phyloP scores from a whole-genome alignment of 2,797 vertebrate species.

The Neoniphon sammara region DNA sequence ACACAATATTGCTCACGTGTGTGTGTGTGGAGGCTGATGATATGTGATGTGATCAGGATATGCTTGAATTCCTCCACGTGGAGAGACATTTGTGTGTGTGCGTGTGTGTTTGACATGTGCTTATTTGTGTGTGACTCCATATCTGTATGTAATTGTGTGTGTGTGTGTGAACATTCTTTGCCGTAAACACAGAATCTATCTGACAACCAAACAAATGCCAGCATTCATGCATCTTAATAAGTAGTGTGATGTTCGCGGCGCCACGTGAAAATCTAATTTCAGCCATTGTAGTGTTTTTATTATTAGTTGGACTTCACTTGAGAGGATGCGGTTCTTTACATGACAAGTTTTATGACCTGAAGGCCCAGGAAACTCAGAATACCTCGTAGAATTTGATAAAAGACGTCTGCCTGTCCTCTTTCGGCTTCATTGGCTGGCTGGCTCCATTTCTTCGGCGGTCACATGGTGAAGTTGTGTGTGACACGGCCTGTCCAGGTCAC shows the following conservation, averaged over 20 bases:
- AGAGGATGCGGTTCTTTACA: neutral
- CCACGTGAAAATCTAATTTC: neutral
- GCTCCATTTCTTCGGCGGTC: neutral
- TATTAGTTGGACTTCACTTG: neutral
- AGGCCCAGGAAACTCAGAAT: neutral
- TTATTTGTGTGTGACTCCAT: neutral
- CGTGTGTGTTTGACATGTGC: neutral
- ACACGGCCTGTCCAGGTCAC: neutral
- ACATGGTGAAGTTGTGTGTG: neutral
- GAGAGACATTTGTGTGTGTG: neutral
- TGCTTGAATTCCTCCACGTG: neutral
- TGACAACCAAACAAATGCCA: neutral
- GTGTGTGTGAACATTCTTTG: too few species aligned
- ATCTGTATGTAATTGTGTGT: neutral
- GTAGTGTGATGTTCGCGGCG: neutral
- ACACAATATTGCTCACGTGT: neutral
- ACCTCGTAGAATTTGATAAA: neutral
- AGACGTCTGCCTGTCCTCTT: neutral
- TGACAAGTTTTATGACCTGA: neutral
- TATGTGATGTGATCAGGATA: neutral
- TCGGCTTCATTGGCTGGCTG: neutral
- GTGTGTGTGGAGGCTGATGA: neutral
- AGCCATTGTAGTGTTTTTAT: neutral
- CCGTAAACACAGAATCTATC: neutral
- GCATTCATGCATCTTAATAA: neutral